phyloP scores from a whole-genome alignment of 2,888 invertebrate species.

The Hipparchia semele region DNA sequence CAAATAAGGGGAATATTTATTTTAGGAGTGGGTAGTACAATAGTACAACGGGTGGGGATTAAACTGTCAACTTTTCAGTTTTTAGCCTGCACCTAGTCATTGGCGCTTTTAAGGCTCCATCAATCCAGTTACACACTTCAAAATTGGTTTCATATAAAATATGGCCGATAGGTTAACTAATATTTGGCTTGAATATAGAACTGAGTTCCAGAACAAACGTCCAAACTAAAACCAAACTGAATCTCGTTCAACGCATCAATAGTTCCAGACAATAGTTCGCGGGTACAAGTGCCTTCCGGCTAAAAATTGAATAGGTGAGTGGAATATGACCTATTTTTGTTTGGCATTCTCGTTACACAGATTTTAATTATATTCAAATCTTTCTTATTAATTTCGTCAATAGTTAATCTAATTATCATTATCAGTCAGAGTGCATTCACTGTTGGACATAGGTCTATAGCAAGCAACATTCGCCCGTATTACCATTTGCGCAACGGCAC shows the following conservation, averaged over 20 bases:
- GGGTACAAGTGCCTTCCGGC: constrained; percentile 37
- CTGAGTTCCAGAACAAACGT: constrained; percentile 17
- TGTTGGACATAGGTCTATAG: too few relatives aligned
- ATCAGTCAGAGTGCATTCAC: too few relatives aligned
- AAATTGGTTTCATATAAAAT: background rate
- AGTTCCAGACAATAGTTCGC: constrained; percentile 36
- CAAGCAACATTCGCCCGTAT: too few relatives aligned
- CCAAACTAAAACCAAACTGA: constrained; percentile 38
- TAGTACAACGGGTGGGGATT: too few relatives aligned
- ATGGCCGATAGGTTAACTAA: background rate
- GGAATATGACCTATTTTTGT: constrained; percentile 23
- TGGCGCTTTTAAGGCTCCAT: background rate
- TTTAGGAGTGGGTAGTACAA: too few relatives aligned
- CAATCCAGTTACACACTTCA: background rate
- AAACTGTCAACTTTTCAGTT: background rate
- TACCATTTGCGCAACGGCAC: too few relatives aligned
- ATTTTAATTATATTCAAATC: too few relatives aligned
- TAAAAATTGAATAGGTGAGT: constrained; percentile 36
- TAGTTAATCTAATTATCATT: too few relatives aligned
- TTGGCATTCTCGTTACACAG: too few relatives aligned
- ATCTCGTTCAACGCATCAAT: constrained; percentile 37
- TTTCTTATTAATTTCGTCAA: too few relatives aligned
- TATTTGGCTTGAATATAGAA: constrained; percentile 12
- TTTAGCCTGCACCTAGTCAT: background rate
- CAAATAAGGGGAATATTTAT: too few relatives aligned